Evolutionary conservation across 2,113 vertebrate species (phyloP), one percentile per base, ranked within the genome.

Genomic region (Muntiacus reevesi): DNA sequence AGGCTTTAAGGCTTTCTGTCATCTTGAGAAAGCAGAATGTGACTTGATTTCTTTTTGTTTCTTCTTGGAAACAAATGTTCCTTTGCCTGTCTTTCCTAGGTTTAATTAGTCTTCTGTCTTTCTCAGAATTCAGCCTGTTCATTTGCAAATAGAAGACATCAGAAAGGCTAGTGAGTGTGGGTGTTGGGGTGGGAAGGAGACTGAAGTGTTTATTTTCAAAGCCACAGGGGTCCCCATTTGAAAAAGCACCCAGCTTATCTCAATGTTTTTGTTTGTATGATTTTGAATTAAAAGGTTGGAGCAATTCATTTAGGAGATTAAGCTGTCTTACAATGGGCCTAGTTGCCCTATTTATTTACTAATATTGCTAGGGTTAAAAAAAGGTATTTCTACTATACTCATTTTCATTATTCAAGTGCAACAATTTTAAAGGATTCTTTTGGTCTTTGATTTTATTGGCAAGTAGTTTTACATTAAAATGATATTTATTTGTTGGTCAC

Each of bases 221-320:
- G 97, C 98, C 98, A 97, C 97, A 90, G 99, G 98, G 95, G 98
- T 98, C 98, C 96, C 97, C 98, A 97, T 98, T 98, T 99, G 98
- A 99, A 98, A 98, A 98, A 98, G 98, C 97, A 98, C 97, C 95
- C 92, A 82, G 97, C 97, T 98, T 98, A 98, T 98, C 98, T 98
- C 98, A 98, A 96, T 96, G 97, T 96, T 98, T 99, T 99, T 99
- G 99, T 99, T 99, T 99, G 98, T 98, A 98, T 98, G 98, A 98
- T 99, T 98, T 98, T 98, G 98, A 99, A 99, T 99, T 99, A 98
- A 98, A 98, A 98, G 98, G 98, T 98, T 98, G 98, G 97, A 98
- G 97, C 98, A 99, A 99, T 99, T 99, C 98, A 98, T 98, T 98
- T 98, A 98, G 97, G 97, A 98, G 98, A 99, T 99, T 99, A 99